These are phyloP conservation scores for Cephus rjabovi DNA, from an alignment of 2,888 invertebrate species.

Conservation along the genomic window DNA sequence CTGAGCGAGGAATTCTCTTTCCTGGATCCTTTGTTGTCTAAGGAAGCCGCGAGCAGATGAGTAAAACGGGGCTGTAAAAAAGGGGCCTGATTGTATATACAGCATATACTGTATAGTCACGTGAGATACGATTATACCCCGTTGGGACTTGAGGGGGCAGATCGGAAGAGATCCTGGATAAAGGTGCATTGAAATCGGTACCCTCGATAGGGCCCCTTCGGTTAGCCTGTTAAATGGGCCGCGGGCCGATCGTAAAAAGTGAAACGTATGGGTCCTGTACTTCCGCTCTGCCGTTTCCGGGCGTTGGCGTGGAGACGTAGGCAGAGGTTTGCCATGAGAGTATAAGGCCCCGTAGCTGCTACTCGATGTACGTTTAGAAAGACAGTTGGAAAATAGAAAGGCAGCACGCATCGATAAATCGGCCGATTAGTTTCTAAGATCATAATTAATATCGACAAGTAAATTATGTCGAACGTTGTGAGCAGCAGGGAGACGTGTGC, in stretches of 20 bases:
- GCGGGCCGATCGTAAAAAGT: not conserved
- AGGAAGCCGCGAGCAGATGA: slow-evolving; percentile 5
- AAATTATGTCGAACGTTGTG: slow-evolving; percentile 29
- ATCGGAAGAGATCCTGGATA: slow-evolving; percentile 1
- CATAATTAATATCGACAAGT: slow-evolving; percentile 48
- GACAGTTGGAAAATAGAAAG: slow-evolving; percentile 25
- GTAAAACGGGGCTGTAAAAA: slow-evolving; percentile 11
- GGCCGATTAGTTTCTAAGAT: slow-evolving; percentile 41
- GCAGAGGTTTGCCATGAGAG: not conserved
- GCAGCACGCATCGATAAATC: slow-evolving; percentile 37
- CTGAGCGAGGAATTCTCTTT: not conserved
- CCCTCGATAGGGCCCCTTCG: not conserved
- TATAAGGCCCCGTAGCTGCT: not conserved
- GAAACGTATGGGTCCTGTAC: not conserved
- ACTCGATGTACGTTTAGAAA: slow-evolving; percentile 26
- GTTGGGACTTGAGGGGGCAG: slow-evolving; percentile 6
- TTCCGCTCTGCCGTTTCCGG: not conserved
- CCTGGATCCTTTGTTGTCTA: slow-evolving; percentile 18
- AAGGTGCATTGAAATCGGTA: not conserved
- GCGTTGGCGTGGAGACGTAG: not conserved
- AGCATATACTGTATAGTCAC: not conserved
- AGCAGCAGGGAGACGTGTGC: not conserved
- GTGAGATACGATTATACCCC: slow-evolving; percentile 5
- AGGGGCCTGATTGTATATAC: slow-evolving; percentile 8
- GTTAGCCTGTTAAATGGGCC: not conserved